Conservation (phyloP, 2,113 vertebrate genomes). For the Salvelinus namaycush region DNA sequence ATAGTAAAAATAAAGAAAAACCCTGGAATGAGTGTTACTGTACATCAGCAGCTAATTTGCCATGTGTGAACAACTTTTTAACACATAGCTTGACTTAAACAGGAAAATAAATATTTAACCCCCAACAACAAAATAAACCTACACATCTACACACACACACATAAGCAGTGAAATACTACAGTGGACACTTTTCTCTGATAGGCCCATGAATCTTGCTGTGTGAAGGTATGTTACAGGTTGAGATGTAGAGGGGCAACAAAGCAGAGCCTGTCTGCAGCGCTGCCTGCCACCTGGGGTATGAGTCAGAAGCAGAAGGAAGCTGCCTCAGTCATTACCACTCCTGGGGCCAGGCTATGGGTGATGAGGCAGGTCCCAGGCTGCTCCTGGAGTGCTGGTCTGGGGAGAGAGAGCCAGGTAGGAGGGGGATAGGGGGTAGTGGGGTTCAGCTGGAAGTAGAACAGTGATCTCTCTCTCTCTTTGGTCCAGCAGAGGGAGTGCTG, state of each 20-base stretch:
- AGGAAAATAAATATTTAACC: no score
- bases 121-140: no score
- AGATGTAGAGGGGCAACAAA: neutral
- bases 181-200: no score
- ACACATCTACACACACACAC: no score
- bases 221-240: neutral
- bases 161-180: no score
- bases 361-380: conserved; percentile 7
- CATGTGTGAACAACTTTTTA: neutral
- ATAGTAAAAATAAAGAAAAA: no score
- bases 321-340: no score
- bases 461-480: no score
- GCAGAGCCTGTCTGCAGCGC: conserved; percentile 8
- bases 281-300: neutral
- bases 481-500: no score
- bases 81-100: no score
- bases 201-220: conserved; percentile 3
- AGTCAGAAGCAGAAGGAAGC: neutral
- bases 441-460: no score
- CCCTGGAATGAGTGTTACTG: no score
- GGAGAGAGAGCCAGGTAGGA: conserved; percentile 5
- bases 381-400: conserved; percentile 17
- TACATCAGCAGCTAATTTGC: conserved; percentile 48
- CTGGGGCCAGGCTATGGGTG: neutral
- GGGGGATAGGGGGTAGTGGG: neutral